Percentiles rank a stretch among this genome's conserved stretches.
phyloP scores from a whole-genome alignment of 2,113 vertebrate genomes.

The Otis tarda region DNA sequence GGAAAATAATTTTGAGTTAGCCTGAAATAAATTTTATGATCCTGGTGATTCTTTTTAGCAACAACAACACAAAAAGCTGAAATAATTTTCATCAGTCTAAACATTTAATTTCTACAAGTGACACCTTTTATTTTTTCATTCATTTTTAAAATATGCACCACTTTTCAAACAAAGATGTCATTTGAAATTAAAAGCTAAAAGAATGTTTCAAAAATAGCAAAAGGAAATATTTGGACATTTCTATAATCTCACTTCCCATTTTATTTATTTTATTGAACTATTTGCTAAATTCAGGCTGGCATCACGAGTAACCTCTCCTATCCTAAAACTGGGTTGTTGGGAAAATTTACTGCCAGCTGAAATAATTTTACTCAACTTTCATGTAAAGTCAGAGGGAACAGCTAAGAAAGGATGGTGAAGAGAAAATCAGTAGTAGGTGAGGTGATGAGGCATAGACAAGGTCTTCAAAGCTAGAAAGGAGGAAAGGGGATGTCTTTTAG shows the following conservation, averaged over 20 bases:
- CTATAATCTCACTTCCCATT: neutral
- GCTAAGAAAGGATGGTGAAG: neutral
- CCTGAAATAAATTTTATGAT: neutral
- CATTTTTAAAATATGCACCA: neutral
- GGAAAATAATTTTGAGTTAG: neutral
- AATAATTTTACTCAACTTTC: neutral
- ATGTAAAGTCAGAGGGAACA: neutral
- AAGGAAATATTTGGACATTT: conserved; percentile 24
- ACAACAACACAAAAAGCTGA: neutral
- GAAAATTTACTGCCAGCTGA: neutral
- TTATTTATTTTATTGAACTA: neutral
- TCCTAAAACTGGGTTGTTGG: neutral
- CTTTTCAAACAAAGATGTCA: neutral
- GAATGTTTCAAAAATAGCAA: neutral
- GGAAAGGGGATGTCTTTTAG: neutral
- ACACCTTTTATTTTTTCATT: conserved; percentile 13
- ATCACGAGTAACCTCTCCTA: neutral
- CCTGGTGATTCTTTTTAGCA: neutral
- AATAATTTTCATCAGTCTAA: neutral
- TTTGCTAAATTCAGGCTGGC: neutral
- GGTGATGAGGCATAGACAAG: neutral
- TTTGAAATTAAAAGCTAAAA: conserved; percentile 7
- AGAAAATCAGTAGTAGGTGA: neutral
- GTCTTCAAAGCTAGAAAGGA: neutral
- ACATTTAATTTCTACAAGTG: neutral